These are phyloP conservation scores for Spinus olivaceus DNA, from an alignment of 2,797 vertebrate genomes.

Conservation along the genomic window DNA sequence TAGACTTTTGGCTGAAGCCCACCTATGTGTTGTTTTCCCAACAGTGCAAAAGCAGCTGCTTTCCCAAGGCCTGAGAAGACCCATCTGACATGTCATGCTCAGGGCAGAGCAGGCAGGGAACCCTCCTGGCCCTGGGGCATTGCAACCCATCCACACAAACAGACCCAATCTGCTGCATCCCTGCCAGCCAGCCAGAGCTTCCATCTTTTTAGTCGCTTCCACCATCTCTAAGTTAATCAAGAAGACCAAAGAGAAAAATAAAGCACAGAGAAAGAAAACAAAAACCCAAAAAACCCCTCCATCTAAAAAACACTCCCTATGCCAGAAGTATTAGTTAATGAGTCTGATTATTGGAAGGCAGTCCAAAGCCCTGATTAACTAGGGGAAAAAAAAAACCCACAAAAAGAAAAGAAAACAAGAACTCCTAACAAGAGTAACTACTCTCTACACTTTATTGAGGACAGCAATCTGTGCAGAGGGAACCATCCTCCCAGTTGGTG, in stretches of 20 bases:
- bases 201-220: conserved; percentile 23
- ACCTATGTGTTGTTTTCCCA: conserved; percentile 72
- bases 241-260: conserved; percentile 37
- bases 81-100: not conserved
- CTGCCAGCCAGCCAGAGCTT: conserved; percentile 23
- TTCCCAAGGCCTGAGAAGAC: conserved; percentile 34
- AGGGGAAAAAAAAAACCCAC: fast-evolving
- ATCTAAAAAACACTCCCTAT: not conserved
- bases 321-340: not conserved
- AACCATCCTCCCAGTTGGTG: not conserved
- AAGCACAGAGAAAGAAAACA: not conserved
- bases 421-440: not conserved
- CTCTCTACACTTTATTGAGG: not conserved
- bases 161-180: conserved; percentile 52
- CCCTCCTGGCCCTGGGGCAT: conserved; percentile 53
- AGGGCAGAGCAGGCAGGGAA: conserved; percentile 40
- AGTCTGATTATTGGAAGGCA: not conserved
- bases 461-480: not conserved
- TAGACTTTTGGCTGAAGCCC: conserved; percentile 62
- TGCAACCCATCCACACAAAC: conserved; percentile 87
- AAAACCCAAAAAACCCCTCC: not conserved
- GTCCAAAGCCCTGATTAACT: not conserved
- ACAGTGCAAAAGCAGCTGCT: conserved; percentile 61
- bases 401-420: not conserved
- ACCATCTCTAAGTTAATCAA: not conserved